Evolutionary conservation across 2,888 invertebrate genomes (phyloP), one percentile per base, ranked within the genome.

Genomic region (Scaptomyza flava): DNA sequence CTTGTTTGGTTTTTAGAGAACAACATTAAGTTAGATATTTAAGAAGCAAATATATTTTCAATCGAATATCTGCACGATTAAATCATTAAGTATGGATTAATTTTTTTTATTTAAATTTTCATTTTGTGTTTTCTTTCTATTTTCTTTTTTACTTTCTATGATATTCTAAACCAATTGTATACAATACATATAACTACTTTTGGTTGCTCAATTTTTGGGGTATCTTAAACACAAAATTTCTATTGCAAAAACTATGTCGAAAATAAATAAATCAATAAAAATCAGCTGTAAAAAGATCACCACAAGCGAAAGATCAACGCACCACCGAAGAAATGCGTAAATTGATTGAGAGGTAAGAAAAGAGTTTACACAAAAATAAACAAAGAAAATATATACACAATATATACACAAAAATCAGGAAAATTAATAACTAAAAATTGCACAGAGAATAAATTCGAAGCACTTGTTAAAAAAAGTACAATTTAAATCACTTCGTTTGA

Each of bases 281-380:
- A 79, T 4, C 89, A 91, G 91, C 92, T 87, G 92, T 94, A 93
- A 94, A 94, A 92, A 93, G 94, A 93, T 94, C 94, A 92, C 94
- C 94, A 92, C 94, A 93, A 92, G 93, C 93, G 94, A 97, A 97
- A 96, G 97, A 97, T 95, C 96, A 96, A 94, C 95, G 96, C 95
- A 95, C 96, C 94, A 96, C 96, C 93, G 98, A 97, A 94, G 97
- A 97, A 95, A 97, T 97, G 96, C 96, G 98, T 94, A 97, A 97
- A 95, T 96, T 97, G 94, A 96, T 98, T 94, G 98, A 98, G 95
- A 97, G 97, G 97, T 97, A 95, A 96, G 81, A 87, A 77, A 17
- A 14, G 68, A 46, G 64, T 56, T 41, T 27, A 31, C 14, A 42
- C 41, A 33, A 42, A 41, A 33, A 51, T 7, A 36, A 36, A 36